Base-by-base conservation (phyloP, 1,140 invertebrate species). In the Drosophila hydei region DNA sequence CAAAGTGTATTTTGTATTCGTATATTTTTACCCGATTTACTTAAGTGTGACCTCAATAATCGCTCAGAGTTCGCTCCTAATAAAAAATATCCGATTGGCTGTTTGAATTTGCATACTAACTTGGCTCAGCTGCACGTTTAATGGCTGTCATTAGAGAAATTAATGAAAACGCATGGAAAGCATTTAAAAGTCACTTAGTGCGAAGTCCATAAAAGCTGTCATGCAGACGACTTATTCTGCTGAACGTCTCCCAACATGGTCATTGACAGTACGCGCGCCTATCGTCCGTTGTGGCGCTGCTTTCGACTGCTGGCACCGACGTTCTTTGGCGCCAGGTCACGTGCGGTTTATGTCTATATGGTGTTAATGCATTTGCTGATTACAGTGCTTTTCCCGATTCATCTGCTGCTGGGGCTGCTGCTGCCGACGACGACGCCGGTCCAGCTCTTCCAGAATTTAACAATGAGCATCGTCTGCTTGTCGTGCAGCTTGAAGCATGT, bases 151-250 rank as follows among this genome's bases (percentile, higher is more conserved):
- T 79, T 83, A 69, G 36, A n/a, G 16, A 19, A 47, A 56, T 51
- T 80, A 68, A 87, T 85, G 62, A 76, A 84, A 79, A 69, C 79
- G 68, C 67, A 84, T 71, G 65, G 74, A 40, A 25, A 19, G 47
- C 81, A 55, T 71, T 85, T 87, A 87, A 84, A 87, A 80, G 58
- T 8, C 80, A 42, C 59, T 80, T 74, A 80, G 58, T 25, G 25
- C 47, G 21, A 19, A n/a, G 23, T 47, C 18, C 30, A 77, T 81
- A 70, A 77, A 84, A 87, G 48, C 58, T 23, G 21, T 6, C 0
- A 6, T 8, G 36, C 7, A 11, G 8, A 5, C 9, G 9, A 11
- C 16, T 36, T 23, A 19, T 42, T 33, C 23, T 25, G 40, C 12
- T 8, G 7, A 54, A 62, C 48, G 65, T 45, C 40, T 54, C 30